Percentiles rank a stretch among this genome's conserved stretches.
These are phyloP conservation scores for Myotis vivesi DNA, from an alignment of 2,797 vertebrate genomes.

Conservation along the genomic window DNA sequence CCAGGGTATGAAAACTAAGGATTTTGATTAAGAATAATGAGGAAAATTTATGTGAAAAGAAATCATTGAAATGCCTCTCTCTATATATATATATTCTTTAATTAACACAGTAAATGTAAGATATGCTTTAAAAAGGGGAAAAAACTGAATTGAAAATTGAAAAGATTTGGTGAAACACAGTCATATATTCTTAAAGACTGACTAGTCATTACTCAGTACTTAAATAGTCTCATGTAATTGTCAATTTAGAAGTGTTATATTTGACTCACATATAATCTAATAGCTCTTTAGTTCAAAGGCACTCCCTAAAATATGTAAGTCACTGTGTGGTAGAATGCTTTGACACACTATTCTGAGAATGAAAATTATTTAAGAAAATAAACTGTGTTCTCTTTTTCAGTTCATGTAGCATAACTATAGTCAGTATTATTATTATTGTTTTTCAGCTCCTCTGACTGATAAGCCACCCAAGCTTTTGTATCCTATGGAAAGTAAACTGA, in stretches of 20 bases:
- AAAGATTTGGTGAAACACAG: neutral
- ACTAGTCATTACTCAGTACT: neutral
- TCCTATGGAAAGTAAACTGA: slow-evolving; percentile 94
- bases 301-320: slow-evolving; percentile 20
- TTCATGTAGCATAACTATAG: slow-evolving; percentile 62
- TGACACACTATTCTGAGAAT: slow-evolving; percentile 40
- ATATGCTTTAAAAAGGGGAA: neutral
- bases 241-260: neutral
- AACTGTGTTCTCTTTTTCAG: slow-evolving; percentile 35
- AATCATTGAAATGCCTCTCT: neutral
- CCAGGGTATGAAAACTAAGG: neutral
- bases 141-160: neutral
- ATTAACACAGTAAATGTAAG: no score
- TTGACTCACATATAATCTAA: slow-evolving; percentile 17
- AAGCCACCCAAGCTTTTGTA: slow-evolving; percentile 97
- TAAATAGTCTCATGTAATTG: neutral
- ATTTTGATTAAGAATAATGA: slow-evolving; percentile 12
- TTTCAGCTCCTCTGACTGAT: slow-evolving; percentile 96
- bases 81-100: no score
- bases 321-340: slow-evolving; percentile 30
- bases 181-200: neutral
- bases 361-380: slow-evolving; percentile 38
- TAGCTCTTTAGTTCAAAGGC: slow-evolving; percentile 23
- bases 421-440: slow-evolving; percentile 71
- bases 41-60: neutral